These are phyloP conservation scores for Meteorus cinctellus DNA, from an alignment of 2,888 invertebrate genomes.

Conservation along the genomic window DNA sequence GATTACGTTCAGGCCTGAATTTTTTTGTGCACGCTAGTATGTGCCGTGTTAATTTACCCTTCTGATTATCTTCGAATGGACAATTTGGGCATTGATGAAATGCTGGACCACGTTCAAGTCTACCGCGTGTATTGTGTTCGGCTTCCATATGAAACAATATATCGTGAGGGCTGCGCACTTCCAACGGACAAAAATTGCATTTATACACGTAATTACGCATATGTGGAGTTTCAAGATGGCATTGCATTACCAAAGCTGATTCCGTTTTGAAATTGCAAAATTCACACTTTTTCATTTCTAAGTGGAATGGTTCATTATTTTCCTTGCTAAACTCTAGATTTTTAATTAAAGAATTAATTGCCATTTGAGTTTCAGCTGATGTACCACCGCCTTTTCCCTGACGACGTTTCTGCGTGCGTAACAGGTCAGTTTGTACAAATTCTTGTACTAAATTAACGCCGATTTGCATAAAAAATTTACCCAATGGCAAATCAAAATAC, in stretches of 20 bases:
- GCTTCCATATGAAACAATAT: slow-evolving; percentile 94
- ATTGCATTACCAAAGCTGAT: slow-evolving; percentile 86
- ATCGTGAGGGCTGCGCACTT: slow-evolving; percentile 89
- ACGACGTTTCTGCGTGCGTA: slow-evolving; percentile 90
- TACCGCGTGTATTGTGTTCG: slow-evolving; percentile 88
- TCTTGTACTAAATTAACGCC: slow-evolving; percentile 94
- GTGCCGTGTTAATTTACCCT: slow-evolving; percentile 92
- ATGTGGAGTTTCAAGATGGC: slow-evolving; percentile 93
- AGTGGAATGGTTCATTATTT: slow-evolving; percentile 86
- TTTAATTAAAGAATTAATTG: slow-evolving; percentile 87
- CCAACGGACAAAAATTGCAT: slow-evolving; percentile 89
- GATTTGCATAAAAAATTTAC: slow-evolving; percentile 93
- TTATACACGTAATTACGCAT: slow-evolving; percentile 90
- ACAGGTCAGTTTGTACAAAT: slow-evolving; percentile 92
- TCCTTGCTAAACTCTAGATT: slow-evolving; percentile 90
- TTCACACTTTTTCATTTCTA: slow-evolving; percentile 87
- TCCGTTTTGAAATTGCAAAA: slow-evolving; percentile 93
- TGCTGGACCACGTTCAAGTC: slow-evolving; percentile 88
- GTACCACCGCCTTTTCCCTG: slow-evolving; percentile 80
- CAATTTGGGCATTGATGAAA: slow-evolving; percentile 95
- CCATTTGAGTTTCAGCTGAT: slow-evolving; percentile 82
- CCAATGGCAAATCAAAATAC: slow-evolving; percentile 90
- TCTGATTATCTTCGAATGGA: slow-evolving; percentile 94
- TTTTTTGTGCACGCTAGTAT: slow-evolving; percentile 90
- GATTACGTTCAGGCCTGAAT: slow-evolving; percentile 90